These are phyloP conservation scores for Pheosia tremula DNA, from an alignment of 2,888 invertebrate species.

Conservation along the genomic window DNA sequence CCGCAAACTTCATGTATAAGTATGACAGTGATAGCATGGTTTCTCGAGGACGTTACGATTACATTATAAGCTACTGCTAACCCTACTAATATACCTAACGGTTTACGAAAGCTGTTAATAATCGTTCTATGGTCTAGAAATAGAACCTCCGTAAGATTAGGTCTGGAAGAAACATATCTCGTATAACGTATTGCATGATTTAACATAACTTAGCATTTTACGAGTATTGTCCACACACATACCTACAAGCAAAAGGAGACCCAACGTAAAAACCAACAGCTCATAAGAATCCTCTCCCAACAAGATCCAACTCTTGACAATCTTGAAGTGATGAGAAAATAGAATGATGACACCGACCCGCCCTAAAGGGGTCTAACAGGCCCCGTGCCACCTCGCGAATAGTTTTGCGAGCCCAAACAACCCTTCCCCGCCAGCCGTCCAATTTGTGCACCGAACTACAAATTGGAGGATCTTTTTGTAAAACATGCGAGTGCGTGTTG, in stretches of 20 bases:
- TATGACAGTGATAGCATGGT: too few species aligned
- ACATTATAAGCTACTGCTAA: too few species aligned
- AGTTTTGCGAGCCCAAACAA: slow-evolving; percentile 48
- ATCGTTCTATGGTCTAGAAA: too few species aligned
- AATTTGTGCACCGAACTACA: slow-evolving; percentile 37
- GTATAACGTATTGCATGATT: too few species aligned
- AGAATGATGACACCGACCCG: slow-evolving; percentile 41
- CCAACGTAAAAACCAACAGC: not conserved
- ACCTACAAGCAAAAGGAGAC: not conserved
- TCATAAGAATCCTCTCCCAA: slow-evolving; percentile 5
- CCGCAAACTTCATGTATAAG: too few species aligned
- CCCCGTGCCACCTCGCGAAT: slow-evolving; percentile 37
- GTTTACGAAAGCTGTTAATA: too few species aligned
- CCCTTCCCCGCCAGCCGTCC: slow-evolving; percentile 38
- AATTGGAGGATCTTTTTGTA: slow-evolving; percentile 45
- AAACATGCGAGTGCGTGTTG: slow-evolving; percentile 12
- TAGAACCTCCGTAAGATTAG: too few species aligned
- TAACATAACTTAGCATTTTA: not conserved
- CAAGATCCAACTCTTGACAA: slow-evolving; percentile 18
- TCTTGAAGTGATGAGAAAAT: slow-evolving; percentile 46
- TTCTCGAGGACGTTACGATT: too few species aligned
- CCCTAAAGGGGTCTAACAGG: slow-evolving; percentile 20
- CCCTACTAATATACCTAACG: too few species aligned
- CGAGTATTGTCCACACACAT: not conserved
- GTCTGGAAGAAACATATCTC: too few species aligned